Evolutionary conservation across 2,888 invertebrate species (phyloP).

Genomic region (Elaeidobius kamerunicus): DNA sequence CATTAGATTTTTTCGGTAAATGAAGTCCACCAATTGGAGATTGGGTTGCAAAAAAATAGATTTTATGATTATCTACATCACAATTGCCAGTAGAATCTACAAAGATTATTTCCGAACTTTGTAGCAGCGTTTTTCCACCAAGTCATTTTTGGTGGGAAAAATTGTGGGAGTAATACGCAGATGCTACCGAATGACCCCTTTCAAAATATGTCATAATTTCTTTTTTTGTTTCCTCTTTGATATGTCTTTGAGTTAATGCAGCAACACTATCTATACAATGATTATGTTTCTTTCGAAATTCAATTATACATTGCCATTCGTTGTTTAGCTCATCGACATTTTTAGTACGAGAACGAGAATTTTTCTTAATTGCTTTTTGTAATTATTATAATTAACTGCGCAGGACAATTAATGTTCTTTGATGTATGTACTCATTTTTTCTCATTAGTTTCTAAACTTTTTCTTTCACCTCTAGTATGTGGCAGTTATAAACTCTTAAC

Average conservation of each 20-base stretch:
- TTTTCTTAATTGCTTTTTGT: too few relatives aligned
- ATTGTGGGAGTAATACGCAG: slow-evolving; percentile 16
- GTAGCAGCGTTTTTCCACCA: slow-evolving; percentile 11
- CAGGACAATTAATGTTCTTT: too few relatives aligned
- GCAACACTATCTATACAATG: slow-evolving; percentile 11
- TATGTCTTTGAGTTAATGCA: slow-evolving; percentile 8
- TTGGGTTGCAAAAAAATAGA: slow-evolving; percentile 18
- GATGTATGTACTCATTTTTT: too few relatives aligned
- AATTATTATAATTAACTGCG: too few relatives aligned
- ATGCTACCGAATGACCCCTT: too few relatives aligned
- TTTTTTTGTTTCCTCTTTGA: slow-evolving; percentile 1
- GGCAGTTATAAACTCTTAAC: too few relatives aligned
- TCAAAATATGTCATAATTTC: slow-evolving; percentile 13
- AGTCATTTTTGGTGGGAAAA: slow-evolving; percentile 21
- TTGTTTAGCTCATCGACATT: background rate
- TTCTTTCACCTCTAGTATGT: too few relatives aligned
- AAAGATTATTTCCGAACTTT: slow-evolving; percentile 19
- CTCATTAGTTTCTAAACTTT: too few relatives aligned
- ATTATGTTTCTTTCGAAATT: slow-evolving; percentile 13
- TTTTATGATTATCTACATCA: slow-evolving; percentile 18
- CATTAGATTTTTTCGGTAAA: slow-evolving; percentile 6
- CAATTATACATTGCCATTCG: slow-evolving; percentile 10
- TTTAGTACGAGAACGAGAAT: too few relatives aligned
- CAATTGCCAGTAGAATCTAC: slow-evolving; percentile 19
- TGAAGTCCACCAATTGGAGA: slow-evolving; percentile 18